Conservation (phyloP, 2,888 invertebrate genomes). For the Euzophera pinguis region DNA sequence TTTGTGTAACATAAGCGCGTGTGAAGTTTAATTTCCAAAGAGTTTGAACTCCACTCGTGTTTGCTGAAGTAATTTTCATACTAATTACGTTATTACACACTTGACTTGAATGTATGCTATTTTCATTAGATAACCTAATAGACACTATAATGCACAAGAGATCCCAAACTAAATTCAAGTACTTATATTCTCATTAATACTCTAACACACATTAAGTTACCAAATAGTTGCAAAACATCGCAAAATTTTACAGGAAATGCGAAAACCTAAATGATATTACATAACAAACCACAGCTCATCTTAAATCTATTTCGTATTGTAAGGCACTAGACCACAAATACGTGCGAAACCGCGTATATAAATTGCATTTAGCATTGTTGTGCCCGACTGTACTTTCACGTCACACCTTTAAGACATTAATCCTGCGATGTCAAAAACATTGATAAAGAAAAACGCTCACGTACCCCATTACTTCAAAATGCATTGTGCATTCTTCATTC, state of each 20-base stretch:
- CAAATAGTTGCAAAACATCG: constrained; percentile 7
- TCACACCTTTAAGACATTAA: constrained; percentile 22
- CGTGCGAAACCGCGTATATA: constrained; percentile 29
- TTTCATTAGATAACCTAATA: too few species aligned
- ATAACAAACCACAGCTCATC: constrained; percentile 42
- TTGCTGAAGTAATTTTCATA: neutral
- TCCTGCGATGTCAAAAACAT: constrained; percentile 15
- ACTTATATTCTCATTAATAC: neutral
- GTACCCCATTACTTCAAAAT: constrained; percentile 21
- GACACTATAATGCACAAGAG: neutral
- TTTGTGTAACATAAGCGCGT: constrained; percentile 16
- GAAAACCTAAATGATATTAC: constrained; percentile 29
- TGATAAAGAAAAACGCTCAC: constrained; percentile 13
- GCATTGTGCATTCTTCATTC: constrained; percentile 44
- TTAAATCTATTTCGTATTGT: constrained; percentile 35
- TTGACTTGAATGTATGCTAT: too few species aligned
- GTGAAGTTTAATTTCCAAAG: constrained; percentile 9
- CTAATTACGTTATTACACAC: neutral
- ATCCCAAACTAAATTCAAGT: neutral
- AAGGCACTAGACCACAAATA: constrained; percentile 28
- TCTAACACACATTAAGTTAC: constrained; percentile 7
- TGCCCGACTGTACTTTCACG: constrained; percentile 33
- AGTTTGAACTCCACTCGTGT: neutral
- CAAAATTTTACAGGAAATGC: constrained; percentile 23
- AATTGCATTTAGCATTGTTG: constrained; percentile 26